Conservation (phyloP, 2,888 invertebrate species). For the Celastrina argiolus region DNA sequence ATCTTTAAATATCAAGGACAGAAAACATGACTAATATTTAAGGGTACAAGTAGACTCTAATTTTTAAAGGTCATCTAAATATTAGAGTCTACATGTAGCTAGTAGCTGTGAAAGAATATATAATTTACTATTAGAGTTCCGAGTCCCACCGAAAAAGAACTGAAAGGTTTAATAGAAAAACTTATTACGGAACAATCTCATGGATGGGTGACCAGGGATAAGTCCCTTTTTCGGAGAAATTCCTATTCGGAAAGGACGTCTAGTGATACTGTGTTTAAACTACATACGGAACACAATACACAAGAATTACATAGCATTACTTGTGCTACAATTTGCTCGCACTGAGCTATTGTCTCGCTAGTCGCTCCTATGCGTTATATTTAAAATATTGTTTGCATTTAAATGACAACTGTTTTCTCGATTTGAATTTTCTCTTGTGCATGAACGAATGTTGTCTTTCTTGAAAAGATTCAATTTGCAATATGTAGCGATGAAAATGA, state of each 20-base stretch:
- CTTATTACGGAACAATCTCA: slow-evolving; percentile 9
- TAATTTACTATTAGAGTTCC: not conserved
- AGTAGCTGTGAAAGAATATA: not conserved
- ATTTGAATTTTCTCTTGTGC: slow-evolving; percentile 14
- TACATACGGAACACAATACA: not conserved
- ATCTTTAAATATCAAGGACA: no score
- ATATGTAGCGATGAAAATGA: slow-evolving; percentile 10
- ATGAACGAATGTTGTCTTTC: not conserved
- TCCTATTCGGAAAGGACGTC: not conserved
- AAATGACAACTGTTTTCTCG: slow-evolving; percentile 18
- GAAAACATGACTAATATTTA: no score
- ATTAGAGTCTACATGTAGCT: not conserved
- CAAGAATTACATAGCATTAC: not conserved
- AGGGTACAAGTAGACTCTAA: no score
- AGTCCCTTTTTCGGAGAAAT: slow-evolving; percentile 3
- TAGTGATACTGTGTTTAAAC: not conserved
- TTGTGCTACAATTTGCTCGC: not conserved
- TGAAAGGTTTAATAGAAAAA: slow-evolving; percentile 11
- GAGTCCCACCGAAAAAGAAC: not conserved
- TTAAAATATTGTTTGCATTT: slow-evolving; percentile 19
- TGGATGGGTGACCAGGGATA: slow-evolving; percentile 11
- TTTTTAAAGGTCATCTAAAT: not conserved
- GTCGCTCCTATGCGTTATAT: not conserved
- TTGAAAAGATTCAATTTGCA: slow-evolving; percentile 13
- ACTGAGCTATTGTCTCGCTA: slow-evolving; percentile 6